Evolutionary conservation across 2,888 invertebrate genomes (phyloP), one percentile per base, ranked within the genome.

Genomic region (Melinopterus prodromus): DNA sequence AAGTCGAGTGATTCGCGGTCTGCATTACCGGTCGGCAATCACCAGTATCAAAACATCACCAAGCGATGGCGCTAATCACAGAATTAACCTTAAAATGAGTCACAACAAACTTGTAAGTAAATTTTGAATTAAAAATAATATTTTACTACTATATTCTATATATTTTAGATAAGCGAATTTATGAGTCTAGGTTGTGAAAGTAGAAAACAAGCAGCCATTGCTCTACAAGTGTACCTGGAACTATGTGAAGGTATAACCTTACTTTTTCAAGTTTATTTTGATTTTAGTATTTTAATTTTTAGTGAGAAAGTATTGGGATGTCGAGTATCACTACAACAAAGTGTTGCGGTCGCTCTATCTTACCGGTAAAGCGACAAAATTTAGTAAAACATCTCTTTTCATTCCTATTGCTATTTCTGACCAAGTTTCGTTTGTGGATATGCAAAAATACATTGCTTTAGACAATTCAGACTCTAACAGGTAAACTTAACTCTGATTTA

Each of bases 211-310:
- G 90, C 91, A 15, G 89, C 90, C 1, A 86, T 91, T 81, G 90
- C 91, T 0, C 89, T 89, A 77, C 90, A 92, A 83, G 90, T 92
- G 2, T 92, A 91, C 83, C 87, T 91, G 74, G 92, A 93, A 84
- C 85, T 93, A 71, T 90, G 90, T 82, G 91, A 91, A 89, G 91
- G 92, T 92, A 88, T 71, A 26, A 77, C 7, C 69, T n/a, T 70
- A 69, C 35, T 71, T 37, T 15, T 71, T 70, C 16, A 37, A 5
- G 37, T 78, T 26, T 71, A 71, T 15, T 16, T 16, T 71, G 26
- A 71, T 70, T 70, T 26, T 78, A 16, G 78, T 78, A 36, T 72
- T 35, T 16, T 72, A 79, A 70, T 6, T 81, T 83, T 85, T 69
- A 90, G 89, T 89, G 16, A 91, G 89, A 83, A 87, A 87, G 82